Evolutionary conservation across 2,797 vertebrate genomes (phyloP).

Genomic region (Sternotherus odoratus): DNA sequence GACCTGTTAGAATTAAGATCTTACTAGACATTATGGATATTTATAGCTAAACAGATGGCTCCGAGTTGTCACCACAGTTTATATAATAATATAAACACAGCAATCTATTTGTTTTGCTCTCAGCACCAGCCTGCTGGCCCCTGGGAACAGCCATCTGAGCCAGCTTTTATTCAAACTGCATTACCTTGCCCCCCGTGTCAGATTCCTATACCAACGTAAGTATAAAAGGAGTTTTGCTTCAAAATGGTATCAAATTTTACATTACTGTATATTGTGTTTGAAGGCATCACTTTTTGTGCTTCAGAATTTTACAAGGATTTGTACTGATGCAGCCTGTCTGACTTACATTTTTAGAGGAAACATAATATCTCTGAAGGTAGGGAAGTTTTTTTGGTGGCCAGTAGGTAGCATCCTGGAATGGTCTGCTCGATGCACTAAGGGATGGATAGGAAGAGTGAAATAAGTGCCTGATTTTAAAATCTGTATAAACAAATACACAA

Average conservation of each 20-base stretch:
- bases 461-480: not conserved
- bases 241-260: not conserved
- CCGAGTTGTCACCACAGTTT: not conserved
- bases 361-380: not conserved
- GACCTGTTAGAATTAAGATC: not conserved
- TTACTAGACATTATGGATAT: not conserved
- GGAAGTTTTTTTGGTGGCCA: not conserved
- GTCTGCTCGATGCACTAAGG: not conserved
- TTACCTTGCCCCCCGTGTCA: constrained; percentile 86
- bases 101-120: constrained; percentile 19
- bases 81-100: not conserved
- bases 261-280: not conserved
- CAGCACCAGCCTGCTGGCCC: constrained; percentile 87
- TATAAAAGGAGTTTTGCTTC: constrained; percentile 30
- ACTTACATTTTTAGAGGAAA: not conserved
- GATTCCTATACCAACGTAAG: constrained; percentile 84
- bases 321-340: not conserved
- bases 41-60: not conserved
- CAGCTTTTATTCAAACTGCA: constrained; percentile 84
- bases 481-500: not conserved
- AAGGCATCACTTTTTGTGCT: not conserved
- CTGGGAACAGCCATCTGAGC: constrained; percentile 89
- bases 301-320: not conserved
- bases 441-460: not conserved
- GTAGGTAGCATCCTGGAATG: not conserved